Base-by-base conservation (phyloP, 2,888 invertebrate species). In the Dioctria linearis region DNA sequence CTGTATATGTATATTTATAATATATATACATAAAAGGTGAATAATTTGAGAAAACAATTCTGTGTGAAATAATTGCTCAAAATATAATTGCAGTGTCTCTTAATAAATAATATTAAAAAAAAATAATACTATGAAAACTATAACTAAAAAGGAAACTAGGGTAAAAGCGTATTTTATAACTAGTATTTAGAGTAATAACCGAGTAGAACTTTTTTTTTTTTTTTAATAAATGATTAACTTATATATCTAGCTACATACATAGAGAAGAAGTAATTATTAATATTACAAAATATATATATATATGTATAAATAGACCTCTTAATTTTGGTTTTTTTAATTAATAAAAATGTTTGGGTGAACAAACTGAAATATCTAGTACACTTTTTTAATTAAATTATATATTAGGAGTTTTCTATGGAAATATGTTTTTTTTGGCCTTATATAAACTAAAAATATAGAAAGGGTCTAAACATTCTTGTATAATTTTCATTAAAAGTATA, bases 391-490 rank as follows among this genome's bases (percentile, higher is more conserved):
- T n/a, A 54, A 54, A 54, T 11, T 11, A 54, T 54, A 54, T 25
- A 25, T 25, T 25, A 25, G 25, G 25, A 25, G 25, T 25, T 25
- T 25, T 25, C 25, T 25, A 25, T 25, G 25, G 25, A 25, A 25
- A 2, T 2, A 25, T 25, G 25, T 25, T 25, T 25, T n/a, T 54
- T 11, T 54, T 54, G 54, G 3, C 54, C 25, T 25, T 3, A 54
- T 54, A 54, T 54, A 54, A n/a, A 54, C 6, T 54, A 54, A 11
- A 54, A 6, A 54, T 54, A 54, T 54, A 54, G 54, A n/a, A n/a
- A 54, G 11, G 11, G 11, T 3, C 25, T 11, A 54, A 54, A 54
- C 11, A 54, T 54, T n/a, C 54, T 54, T 11, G 54, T 54, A 11
- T 3, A 54, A 11, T n/a, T 54, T 4, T 3, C 11, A 11, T 54